A percentile compares a stretch with the other conserved stretches of the same genome.
Conservation (phyloP, 2,888 invertebrate genomes). For the Athalia cordata region DNA sequence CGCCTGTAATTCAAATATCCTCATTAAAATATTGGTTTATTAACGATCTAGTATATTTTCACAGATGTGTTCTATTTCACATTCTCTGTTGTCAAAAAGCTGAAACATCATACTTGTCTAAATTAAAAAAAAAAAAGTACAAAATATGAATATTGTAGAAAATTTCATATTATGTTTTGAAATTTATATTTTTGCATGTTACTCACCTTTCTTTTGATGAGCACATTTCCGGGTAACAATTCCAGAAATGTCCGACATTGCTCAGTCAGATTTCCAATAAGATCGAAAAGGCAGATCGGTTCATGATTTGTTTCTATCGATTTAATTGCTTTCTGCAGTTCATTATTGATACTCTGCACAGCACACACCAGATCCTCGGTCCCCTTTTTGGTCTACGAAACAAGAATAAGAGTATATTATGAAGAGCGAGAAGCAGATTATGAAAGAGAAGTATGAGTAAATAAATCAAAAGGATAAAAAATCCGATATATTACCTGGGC, state of each 20-base stretch:
- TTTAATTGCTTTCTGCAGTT: neutral
- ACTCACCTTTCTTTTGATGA: conserved; percentile 2
- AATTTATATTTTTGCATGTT: neutral
- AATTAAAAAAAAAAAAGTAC: too few species aligned
- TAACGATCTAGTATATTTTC: too few species aligned
- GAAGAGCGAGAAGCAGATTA: too few species aligned
- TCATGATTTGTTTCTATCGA: neutral
- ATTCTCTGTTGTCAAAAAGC: too few species aligned
- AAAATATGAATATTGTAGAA: too few species aligned
- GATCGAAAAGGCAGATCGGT: neutral
- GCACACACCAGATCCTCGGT: neutral
- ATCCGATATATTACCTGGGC: neutral
- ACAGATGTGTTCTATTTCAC: too few species aligned
- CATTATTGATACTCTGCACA: neutral
- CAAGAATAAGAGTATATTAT: neutral
- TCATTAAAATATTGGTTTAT: neutral
- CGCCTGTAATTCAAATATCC: neutral
- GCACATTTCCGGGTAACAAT: conserved; percentile 11
- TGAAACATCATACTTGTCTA: too few species aligned
- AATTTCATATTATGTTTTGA: neutral
- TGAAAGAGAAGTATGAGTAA: neutral
- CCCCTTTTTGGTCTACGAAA: neutral
- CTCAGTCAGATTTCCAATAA: neutral
- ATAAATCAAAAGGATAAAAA: neutral
- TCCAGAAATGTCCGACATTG: neutral